These are phyloP conservation scores for Argynnis bischoffii DNA, from an alignment of 2,888 invertebrate species.

Conservation along the genomic window DNA sequence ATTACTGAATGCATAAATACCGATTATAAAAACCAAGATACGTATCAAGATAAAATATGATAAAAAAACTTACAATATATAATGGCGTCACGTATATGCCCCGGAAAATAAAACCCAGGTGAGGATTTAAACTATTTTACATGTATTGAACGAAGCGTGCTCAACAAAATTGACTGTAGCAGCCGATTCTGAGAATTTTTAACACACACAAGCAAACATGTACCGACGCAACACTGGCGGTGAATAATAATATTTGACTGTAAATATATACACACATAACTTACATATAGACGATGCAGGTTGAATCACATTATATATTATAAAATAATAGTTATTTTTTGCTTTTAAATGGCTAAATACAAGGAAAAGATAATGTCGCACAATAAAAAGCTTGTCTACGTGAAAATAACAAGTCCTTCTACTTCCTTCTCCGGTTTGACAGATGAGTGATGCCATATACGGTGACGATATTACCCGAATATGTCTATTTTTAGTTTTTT, in stretches of 20 bases:
- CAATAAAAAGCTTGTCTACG: slow-evolving; percentile 4
- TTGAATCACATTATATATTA: slow-evolving; percentile 27
- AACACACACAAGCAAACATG: slow-evolving; percentile 47
- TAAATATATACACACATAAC: neutral
- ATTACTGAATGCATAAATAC: slow-evolving; percentile 1
- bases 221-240: slow-evolving; percentile 51
- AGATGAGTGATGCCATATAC: slow-evolving; percentile 19
- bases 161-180: slow-evolving; percentile 48
- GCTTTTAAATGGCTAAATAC: neutral
- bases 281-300: slow-evolving; percentile 11
- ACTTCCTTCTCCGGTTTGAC: slow-evolving; percentile 34
- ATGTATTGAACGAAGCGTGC: slow-evolving; percentile 61
- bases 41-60: slow-evolving; percentile 8
- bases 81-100: neutral
- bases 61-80: slow-evolving; percentile 1
- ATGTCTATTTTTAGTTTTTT: neutral
- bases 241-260: slow-evolving; percentile 55
- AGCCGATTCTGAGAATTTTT: slow-evolving; percentile 69
- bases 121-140: slow-evolving; percentile 50
- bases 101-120: slow-evolving; percentile 25
- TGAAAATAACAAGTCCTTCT: slow-evolving; percentile 15
- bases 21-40: slow-evolving; percentile 5
- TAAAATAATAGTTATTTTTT: neutral
- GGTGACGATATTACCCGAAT: neutral
- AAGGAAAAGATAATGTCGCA: neutral